These are phyloP conservation scores for Planiliza haematocheilus DNA, from an alignment of 2,113 vertebrate genomes.

Conservation along the genomic window DNA sequence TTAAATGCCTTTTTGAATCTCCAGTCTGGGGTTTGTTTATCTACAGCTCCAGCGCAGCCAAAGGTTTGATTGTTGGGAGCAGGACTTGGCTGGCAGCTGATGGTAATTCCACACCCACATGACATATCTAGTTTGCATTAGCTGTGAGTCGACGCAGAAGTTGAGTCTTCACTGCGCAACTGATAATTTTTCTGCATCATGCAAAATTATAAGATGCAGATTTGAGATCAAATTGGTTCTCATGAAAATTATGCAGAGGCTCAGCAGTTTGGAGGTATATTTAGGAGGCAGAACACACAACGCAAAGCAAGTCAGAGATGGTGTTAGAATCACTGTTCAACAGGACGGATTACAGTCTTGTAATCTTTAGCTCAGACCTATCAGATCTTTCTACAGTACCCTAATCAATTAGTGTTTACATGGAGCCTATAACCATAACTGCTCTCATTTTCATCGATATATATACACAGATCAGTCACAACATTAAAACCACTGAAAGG, in stretches of 20 bases:
- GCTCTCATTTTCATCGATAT: too few relatives aligned
- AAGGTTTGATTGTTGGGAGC: slow-evolving; percentile 12
- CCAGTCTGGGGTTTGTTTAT: slow-evolving; percentile 13
- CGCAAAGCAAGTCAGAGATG: too few relatives aligned
- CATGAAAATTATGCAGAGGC: slow-evolving; percentile 23
- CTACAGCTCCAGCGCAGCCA: neutral
- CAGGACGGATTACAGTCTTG: neutral
- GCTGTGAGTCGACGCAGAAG: neutral
- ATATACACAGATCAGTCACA: too few relatives aligned
- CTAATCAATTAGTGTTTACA: neutral
- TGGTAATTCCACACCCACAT: neutral
- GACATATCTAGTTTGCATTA: slow-evolving; percentile 22
- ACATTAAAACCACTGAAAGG: too few relatives aligned
- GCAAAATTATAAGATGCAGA: slow-evolving; percentile 48
- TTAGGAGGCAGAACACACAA: neutral
- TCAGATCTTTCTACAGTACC: neutral
- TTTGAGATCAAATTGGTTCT: slow-evolving; percentile 37
- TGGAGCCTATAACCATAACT: too few relatives aligned
- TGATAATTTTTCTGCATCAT: slow-evolving; percentile 8
- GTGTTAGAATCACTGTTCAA: too few relatives aligned
- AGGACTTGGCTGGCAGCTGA: neutral
- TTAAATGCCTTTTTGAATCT: neutral
- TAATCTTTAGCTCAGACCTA: neutral
- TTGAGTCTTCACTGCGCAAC: slow-evolving; percentile 5
- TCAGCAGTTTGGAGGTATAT: slow-evolving; percentile 14